A percentile compares a stretch with the other conserved stretches of the same genome.
phyloP scores from a whole-genome alignment of 2,113 vertebrate species.

The Carollia perspicillata region DNA sequence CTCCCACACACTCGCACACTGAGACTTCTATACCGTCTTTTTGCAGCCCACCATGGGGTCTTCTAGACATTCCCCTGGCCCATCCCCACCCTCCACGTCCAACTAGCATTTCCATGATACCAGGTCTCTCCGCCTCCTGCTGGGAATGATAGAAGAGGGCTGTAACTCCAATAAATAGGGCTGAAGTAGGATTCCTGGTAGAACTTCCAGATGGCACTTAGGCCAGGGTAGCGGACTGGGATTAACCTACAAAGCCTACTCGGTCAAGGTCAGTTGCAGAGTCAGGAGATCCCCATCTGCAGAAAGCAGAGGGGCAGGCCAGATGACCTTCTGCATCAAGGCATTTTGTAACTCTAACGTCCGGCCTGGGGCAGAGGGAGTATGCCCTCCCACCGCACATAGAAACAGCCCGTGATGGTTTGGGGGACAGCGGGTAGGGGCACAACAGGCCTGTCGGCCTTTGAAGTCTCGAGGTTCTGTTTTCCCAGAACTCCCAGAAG shows the following conservation, averaged over 20 bases:
- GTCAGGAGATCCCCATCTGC: background rate
- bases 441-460: background rate
- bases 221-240: background rate
- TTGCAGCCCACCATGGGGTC: background rate
- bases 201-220: background rate
- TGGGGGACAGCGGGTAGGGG: no score
- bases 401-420: background rate
- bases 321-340: background rate
- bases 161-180: background rate
- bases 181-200: background rate
- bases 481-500: constrained; percentile 16
- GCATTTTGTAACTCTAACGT: background rate
- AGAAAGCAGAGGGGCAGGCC: background rate
- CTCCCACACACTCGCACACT: background rate
- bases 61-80: background rate
- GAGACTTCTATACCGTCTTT: background rate
- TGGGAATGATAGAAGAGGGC: background rate
- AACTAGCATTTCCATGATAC: background rate
- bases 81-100: background rate
- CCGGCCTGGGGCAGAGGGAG: background rate
- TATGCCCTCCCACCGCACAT: background rate
- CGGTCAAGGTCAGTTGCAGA: background rate
- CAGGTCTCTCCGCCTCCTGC: background rate
- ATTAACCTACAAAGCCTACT: background rate
- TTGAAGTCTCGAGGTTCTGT: background rate